Percentiles rank a stretch among this genome's conserved stretches.
These are phyloP conservation scores for Lydus trimaculatus DNA, from an alignment of 2,888 invertebrate species.

Conservation along the genomic window DNA sequence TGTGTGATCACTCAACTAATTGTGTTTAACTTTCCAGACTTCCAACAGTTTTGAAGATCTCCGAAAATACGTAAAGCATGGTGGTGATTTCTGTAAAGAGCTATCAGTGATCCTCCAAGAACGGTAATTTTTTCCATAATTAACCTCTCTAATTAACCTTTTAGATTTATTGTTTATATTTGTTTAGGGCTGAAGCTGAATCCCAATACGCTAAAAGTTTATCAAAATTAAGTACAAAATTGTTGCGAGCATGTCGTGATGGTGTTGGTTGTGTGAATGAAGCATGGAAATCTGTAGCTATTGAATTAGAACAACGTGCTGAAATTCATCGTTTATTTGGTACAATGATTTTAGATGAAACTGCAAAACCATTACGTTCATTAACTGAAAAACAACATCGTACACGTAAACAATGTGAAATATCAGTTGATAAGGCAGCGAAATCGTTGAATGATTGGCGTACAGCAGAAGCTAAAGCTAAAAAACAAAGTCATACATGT, in stretches of 20 bases:
- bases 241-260: slow-evolving; percentile 83
- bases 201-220: slow-evolving; percentile 89
- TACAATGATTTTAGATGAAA: slow-evolving; percentile 79
- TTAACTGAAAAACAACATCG: slow-evolving; percentile 76
- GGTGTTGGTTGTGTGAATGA: slow-evolving; percentile 82
- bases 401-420: slow-evolving; percentile 76
- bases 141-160: too few relatives aligned
- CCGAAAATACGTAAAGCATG: slow-evolving; percentile 90
- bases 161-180: too few relatives aligned
- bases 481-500: slow-evolving; percentile 86
- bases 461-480: slow-evolving; percentile 85
- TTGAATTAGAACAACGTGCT: slow-evolving; percentile 92
- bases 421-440: slow-evolving; percentile 84
- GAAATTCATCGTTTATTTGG: slow-evolving; percentile 80
- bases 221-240: slow-evolving; percentile 84
- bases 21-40: slow-evolving; percentile 69
- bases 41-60: slow-evolving; percentile 95
- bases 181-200: slow-evolving; percentile 88
- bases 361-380: slow-evolving; percentile 85
- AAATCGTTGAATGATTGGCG: slow-evolving; percentile 86
- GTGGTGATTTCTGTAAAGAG: slow-evolving; percentile 94
- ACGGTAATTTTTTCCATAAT: too few relatives aligned
- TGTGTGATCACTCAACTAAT: slow-evolving; percentile 1
- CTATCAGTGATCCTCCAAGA: slow-evolving; percentile 88
- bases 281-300: slow-evolving; percentile 90